phyloP scores from a whole-genome alignment of 2,888 invertebrate species.

The Mactromeris polynyma region DNA sequence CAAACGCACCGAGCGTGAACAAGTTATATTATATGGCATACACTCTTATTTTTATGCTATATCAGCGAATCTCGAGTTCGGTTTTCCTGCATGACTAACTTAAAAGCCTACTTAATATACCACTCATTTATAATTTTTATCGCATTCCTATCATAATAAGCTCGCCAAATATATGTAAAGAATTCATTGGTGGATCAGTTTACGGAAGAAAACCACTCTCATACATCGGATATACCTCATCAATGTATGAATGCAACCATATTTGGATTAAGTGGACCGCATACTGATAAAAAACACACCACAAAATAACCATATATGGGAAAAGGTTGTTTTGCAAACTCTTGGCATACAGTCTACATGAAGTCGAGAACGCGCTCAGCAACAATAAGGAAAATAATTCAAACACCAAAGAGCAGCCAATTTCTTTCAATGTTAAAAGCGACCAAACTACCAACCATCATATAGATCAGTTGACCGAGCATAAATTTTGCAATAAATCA shows the following conservation, averaged over 20 bases:
- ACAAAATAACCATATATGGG: neutral
- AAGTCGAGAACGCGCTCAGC: neutral
- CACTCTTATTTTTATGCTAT: neutral
- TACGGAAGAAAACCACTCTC: neutral
- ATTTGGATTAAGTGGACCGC: neutral
- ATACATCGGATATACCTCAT: neutral
- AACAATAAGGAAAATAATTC: neutral
- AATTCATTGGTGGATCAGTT: neutral
- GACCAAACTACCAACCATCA: no score
- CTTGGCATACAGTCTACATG: neutral
- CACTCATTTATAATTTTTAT: neutral
- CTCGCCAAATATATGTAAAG: neutral
- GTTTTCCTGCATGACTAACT: neutral
- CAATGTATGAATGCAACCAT: neutral
- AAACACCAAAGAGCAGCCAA: neutral
- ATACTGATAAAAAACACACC: neutral
- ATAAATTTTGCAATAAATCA: no score
- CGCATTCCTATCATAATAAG: neutral
- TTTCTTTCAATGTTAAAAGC: no score
- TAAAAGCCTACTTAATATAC: neutral
- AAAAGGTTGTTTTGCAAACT: neutral
- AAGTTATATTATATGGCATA: neutral
- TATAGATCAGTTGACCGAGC: no score
- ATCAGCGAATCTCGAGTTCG: neutral
- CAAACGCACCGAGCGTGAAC: neutral